phyloP scores from a whole-genome alignment of 2,113 vertebrate species.

The Cyprinus carpio region DNA sequence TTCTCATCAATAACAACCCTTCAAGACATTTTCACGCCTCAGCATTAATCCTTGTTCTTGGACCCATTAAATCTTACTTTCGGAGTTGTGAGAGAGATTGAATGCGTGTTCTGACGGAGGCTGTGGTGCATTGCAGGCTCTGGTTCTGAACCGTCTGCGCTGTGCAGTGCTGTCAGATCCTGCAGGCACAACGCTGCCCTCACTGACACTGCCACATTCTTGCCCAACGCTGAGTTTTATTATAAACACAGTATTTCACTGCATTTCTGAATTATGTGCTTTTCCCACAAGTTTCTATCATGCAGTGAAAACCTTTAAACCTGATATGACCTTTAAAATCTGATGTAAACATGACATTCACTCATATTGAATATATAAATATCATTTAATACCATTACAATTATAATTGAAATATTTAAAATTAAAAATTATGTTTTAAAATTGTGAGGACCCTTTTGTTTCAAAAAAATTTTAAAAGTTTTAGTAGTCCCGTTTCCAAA shows the following conservation, averaged over 20 bases:
- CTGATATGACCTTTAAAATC: background rate
- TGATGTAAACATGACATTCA: background rate
- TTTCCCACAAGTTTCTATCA: background rate
- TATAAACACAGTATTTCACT: background rate
- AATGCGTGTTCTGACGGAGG: no score
- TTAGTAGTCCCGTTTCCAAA: background rate
- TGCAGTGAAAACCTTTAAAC: background rate
- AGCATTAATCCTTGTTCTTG: background rate
- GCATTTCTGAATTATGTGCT: background rate
- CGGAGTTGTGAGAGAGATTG: background rate
- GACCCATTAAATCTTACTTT: background rate
- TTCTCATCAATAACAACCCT: background rate
- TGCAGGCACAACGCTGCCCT: slow-evolving; percentile 1
- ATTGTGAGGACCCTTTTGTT: no score
- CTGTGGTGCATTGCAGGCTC: slow-evolving; percentile 38
- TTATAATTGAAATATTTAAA: background rate
- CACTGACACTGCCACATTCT: slow-evolving; percentile 53
- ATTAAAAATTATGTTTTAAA: no score
- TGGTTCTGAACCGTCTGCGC: background rate
- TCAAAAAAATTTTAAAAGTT: no score
- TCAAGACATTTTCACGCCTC: background rate
- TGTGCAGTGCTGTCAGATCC: slow-evolving; percentile 74
- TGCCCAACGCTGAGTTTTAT: background rate
- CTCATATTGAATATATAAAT: background rate
- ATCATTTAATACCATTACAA: no score